Base-by-base conservation (phyloP, 2,797 vertebrate species). In the Podarcis siculus region DNA sequence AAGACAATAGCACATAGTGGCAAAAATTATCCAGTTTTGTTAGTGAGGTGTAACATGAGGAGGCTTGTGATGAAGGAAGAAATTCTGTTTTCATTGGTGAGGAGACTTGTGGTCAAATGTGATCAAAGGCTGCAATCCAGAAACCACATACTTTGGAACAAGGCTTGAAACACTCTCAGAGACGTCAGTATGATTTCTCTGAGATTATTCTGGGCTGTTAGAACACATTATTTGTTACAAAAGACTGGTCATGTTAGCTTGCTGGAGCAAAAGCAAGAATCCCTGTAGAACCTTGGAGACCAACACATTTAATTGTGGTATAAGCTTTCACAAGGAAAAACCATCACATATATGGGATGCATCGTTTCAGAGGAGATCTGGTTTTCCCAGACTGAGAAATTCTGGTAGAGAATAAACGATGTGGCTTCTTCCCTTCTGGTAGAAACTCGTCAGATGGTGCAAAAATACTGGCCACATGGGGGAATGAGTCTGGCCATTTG, bases 21-120 rank as follows among this genome's bases (percentile, higher is more conserved):
- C 76, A 81, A 58, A 32, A 37, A 21, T 42, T 81, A 35, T 66
- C 35, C 19, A 69, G 23, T 81, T 75, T 32, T 27, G 75, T 86
- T 32, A 25, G 78, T 85, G 76, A 37, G 32, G 55, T 92, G 45
- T 85, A 79, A 80, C 72, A 55, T 17, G 17, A 89, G 42, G 83
- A 80, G 72, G 90, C 7, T 45, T 77, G 8, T 58, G 42, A 88
- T 67, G 77, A 79, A 79, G 72, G 58, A 86, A 87, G 90, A 92
- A 10, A 64, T 1, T 17, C 83, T 86, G 3, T 82, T 92, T 93
- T 49, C 71, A 67, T 17, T 89, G 73, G 92, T 77, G 45, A 92
- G 83, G 0, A 1, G 75, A 61, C 92, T 76, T 89, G 81, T 13
- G 88, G 61, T 76, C 86, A 91, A 83, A 79, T 35, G 27, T 21